These are phyloP conservation scores for Drosophila prostipennis DNA, from an alignment of 2,888 invertebrate species.

Conservation along the genomic window DNA sequence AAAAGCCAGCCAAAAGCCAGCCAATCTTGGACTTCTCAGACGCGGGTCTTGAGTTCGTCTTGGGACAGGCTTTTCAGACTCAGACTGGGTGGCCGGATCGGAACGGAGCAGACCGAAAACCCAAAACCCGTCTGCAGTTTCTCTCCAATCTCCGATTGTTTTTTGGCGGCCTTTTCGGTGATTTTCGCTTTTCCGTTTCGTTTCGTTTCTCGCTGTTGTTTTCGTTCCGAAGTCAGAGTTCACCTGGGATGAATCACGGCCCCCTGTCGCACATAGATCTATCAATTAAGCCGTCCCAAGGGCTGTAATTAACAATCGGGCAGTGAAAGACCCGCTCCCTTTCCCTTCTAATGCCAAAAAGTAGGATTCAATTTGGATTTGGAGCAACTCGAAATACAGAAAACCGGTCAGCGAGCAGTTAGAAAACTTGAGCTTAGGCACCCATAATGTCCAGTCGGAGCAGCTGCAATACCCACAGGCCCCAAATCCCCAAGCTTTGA, in stretches of 20 bases:
- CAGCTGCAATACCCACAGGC: constrained; percentile 14
- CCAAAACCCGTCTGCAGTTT: constrained; percentile 27
- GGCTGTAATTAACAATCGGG: constrained; percentile 28
- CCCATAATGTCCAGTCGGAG: constrained; percentile 20
- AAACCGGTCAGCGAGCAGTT: constrained; percentile 26
- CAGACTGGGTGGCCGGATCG: constrained; percentile 8
- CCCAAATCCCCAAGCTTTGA: neutral
- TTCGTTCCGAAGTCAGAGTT: constrained; percentile 31
- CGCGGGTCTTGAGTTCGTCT: constrained; percentile 2
- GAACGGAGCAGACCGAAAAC: neutral
- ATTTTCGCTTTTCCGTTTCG: constrained; percentile 5
- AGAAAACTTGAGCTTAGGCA: constrained; percentile 24
- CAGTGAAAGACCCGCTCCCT: constrained; percentile 23
- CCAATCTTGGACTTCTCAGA: constrained; percentile 1
- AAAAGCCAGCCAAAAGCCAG: constrained; percentile 13
- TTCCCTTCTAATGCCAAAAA: constrained; percentile 32
- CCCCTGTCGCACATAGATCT: constrained; percentile 12
- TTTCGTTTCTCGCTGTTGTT: constrained; percentile 5
- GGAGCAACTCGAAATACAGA: constrained; percentile 14
- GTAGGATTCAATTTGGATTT: constrained; percentile 39
- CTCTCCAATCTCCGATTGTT: neutral
- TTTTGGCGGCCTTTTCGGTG: constrained; percentile 34
- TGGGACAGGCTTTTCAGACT: constrained; percentile 2
- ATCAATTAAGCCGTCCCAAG: constrained; percentile 34
- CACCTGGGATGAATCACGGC: constrained; percentile 19